Evolutionary conservation across 2,113 vertebrate genomes (phyloP).

Genomic region (Zosterops japonicus): DNA sequence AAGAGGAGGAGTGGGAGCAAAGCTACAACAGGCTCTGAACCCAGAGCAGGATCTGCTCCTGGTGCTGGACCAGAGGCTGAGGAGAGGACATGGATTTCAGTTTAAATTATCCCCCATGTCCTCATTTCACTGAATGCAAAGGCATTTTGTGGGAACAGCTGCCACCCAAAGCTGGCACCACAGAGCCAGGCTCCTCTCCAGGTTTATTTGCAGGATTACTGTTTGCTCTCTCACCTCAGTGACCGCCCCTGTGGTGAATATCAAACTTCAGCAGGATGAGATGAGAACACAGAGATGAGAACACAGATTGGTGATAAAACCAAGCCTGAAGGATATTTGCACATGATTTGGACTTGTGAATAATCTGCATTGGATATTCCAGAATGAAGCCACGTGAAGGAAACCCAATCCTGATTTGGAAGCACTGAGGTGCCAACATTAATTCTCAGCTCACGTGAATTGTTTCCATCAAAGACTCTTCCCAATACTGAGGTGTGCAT

Average conservation of each 20-base stretch:
- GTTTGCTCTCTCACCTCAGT: neutral
- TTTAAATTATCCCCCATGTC: neutral
- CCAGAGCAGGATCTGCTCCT: neutral
- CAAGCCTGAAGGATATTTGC: neutral
- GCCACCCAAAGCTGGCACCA: neutral
- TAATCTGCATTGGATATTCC: neutral
- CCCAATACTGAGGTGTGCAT: neutral
- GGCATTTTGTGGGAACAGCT: neutral
- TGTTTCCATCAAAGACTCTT: neutral
- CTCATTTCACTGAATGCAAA: neutral
- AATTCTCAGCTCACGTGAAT: neutral
- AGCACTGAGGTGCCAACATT: neutral
- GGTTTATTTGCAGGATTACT: neutral
- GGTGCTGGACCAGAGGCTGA: neutral
- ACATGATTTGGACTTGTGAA: neutral
- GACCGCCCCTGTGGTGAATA: no score
- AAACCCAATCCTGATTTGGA: neutral
- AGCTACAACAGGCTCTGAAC: neutral
- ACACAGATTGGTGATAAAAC: neutral
- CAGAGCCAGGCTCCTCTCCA: neutral
- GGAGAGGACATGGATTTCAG: rapidly evolving
- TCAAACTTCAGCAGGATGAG: neutral
- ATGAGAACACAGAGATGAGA: neutral
- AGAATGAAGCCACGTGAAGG: neutral
- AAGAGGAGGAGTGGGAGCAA: neutral